Evolutionary conservation across 2,888 invertebrate genomes (phyloP).

Genomic region (Bugula neritina): DNA sequence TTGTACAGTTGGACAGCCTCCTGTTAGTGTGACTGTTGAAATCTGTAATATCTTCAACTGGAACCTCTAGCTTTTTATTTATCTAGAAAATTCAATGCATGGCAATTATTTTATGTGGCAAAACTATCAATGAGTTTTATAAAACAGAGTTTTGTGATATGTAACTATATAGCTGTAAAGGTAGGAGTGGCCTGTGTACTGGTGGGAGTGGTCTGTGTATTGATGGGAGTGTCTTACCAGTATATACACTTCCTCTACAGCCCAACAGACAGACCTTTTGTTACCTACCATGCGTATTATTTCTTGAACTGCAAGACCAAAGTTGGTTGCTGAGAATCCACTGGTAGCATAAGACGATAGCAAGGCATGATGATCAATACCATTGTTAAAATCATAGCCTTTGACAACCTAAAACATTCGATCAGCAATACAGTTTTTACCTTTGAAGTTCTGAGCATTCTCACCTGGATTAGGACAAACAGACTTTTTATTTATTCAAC

Average conservation of each 20-base stretch:
- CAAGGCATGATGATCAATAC: slow-evolving; percentile 73
- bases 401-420: slow-evolving; percentile 41
- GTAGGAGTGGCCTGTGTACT: too few relatives aligned
- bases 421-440: too few relatives aligned
- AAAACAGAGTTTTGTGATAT: background rate
- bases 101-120: too few relatives aligned
- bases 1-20: slow-evolving; percentile 66
- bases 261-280: too few relatives aligned
- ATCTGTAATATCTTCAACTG: slow-evolving; percentile 62
- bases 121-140: too few relatives aligned
- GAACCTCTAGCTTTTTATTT: slow-evolving; percentile 65
- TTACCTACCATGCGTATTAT: slow-evolving; percentile 75
- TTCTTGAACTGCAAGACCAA: slow-evolving; percentile 82
- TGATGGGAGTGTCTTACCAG: too few relatives aligned
- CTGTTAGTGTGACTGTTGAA: slow-evolving; percentile 64
- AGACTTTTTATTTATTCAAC: too few relatives aligned
- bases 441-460: too few relatives aligned
- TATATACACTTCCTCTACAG: too few relatives aligned
- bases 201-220: too few relatives aligned
- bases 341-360: slow-evolving; percentile 71
- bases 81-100: slow-evolving; percentile 57
- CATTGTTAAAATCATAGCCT: slow-evolving; percentile 91
- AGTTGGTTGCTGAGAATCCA: slow-evolving; percentile 97
- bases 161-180: background rate
- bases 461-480: too few relatives aligned